phyloP scores from a whole-genome alignment of 1,140 invertebrate species.

The Paramacrobiotus metropolitanus region DNA sequence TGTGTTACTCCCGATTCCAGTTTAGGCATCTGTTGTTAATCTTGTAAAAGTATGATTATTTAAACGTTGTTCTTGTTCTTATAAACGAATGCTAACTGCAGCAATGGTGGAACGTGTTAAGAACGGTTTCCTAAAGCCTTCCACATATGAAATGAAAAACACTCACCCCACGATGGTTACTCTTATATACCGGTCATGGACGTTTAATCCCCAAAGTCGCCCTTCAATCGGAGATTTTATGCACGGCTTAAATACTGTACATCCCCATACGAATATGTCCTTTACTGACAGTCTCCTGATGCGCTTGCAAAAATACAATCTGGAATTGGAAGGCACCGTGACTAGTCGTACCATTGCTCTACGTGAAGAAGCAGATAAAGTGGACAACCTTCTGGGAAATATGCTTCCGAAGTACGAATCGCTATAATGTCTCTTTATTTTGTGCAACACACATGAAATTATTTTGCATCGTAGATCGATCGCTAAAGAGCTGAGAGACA shows the following conservation, averaged over 20 bases:
- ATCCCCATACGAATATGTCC: not conserved
- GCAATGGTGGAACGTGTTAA: not conserved
- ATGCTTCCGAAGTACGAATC: not conserved
- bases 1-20: not conserved
- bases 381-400: not conserved
- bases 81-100: not conserved
- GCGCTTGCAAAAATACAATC: not conserved
- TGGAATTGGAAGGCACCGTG: not conserved
- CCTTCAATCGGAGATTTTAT: not conserved
- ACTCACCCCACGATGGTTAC: not conserved
- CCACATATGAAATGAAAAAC: not conserved
- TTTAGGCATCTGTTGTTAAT: not conserved
- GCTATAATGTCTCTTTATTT: not conserved
- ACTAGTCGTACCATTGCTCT: not conserved
- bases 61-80: not conserved
- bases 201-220: not conserved
- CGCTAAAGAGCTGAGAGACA: not conserved
- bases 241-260: not conserved
- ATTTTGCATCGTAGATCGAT: not conserved
- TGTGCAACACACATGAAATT: not conserved
- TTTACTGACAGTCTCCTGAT: not conserved
- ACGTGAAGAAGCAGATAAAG: not conserved
- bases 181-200: not conserved
- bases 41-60: not conserved
- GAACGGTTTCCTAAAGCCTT: not conserved